Conservation (phyloP, 1,140 invertebrate genomes). For the Musca domestica region DNA sequence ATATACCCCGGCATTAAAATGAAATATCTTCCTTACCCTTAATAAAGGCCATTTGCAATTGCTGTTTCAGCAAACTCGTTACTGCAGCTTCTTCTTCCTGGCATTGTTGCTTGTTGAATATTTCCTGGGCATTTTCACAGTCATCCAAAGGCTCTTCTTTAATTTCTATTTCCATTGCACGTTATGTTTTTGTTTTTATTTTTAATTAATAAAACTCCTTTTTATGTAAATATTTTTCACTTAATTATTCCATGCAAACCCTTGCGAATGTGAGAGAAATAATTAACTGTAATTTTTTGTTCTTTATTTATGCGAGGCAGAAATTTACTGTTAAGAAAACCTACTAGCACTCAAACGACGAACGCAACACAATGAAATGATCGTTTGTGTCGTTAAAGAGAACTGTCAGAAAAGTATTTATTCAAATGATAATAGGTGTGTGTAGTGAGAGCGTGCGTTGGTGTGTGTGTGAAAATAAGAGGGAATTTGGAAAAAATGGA, state of each 20-base stretch:
- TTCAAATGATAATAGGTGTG: background rate
- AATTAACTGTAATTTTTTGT: background rate
- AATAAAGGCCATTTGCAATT: conserved; percentile 3
- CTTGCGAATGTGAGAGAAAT: background rate
- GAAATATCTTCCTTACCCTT: background rate
- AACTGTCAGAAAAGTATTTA: conserved; percentile 19
- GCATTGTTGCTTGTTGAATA: background rate
- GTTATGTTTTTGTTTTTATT: background rate
- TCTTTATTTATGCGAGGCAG: background rate
- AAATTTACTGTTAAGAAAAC: conserved; percentile 18
- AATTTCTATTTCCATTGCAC: background rate
- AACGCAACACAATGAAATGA: conserved; percentile 13
- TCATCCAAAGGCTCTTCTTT: conserved; percentile 20
- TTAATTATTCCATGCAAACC: background rate
- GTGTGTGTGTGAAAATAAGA: conserved; percentile 1
- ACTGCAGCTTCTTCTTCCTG: conserved; percentile 6
- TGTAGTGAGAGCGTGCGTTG: no score
- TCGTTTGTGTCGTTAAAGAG: conserved; percentile 13
- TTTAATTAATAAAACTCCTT: background rate
- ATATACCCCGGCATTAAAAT: no score
- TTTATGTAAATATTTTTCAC: background rate
- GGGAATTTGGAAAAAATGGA: conserved; percentile 14
- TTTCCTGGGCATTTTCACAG: conserved; percentile 1
- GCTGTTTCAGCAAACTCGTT: conserved; percentile 3
- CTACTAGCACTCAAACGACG: conserved; percentile 1